Base-by-base conservation (phyloP, 2,888 invertebrate genomes). In the Melanotus villosus region DNA sequence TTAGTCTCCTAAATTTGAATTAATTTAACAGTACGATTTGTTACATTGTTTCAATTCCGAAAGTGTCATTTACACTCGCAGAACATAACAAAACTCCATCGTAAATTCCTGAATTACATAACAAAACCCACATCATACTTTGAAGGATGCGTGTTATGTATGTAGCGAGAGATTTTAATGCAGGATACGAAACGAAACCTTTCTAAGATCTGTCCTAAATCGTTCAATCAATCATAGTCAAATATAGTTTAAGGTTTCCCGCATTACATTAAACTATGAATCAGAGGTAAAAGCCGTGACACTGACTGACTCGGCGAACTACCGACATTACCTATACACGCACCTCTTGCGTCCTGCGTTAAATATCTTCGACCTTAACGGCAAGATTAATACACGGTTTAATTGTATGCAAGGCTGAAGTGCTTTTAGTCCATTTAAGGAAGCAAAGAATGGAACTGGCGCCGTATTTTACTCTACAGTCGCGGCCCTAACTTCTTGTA, bases 361-460 rank as follows among this genome's bases (percentile, higher is more conserved):
- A 23, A 65, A 43, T 45, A 65, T 26, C 56, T 64, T 21, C 30
- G 68, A 68, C 68, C 68, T 68, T 64, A 52, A 59, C 12, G 47
- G 18, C 12, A 52, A 47, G 57, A 57, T 65, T 58, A 58, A 58
- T 58, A 58, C 57, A 26, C 56, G 62, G 10, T 34, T 47, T 68
- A 68, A 68, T 63, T 68, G 57, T 62, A 64, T 54, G 68, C 68
- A 68, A 68, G 68, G 68, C 59, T 63, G 57, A 30, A 65, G 47
- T 58, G 52, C 50, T 30, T 68, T 65, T 64, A 68, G 30, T 59
- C 68, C 68, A 57, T 68, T 68, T 68, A 68, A 68, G 68, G 68
- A 68, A 64, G 47, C 36, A 57, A 65, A 58, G 68, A 59, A 52
- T 38, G 47, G 58, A 56, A 43, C 52, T 68, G 68, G 68, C 68